Evolutionary conservation across 2,888 invertebrate species (phyloP).

Genomic region (Phorcus lineatus): DNA sequence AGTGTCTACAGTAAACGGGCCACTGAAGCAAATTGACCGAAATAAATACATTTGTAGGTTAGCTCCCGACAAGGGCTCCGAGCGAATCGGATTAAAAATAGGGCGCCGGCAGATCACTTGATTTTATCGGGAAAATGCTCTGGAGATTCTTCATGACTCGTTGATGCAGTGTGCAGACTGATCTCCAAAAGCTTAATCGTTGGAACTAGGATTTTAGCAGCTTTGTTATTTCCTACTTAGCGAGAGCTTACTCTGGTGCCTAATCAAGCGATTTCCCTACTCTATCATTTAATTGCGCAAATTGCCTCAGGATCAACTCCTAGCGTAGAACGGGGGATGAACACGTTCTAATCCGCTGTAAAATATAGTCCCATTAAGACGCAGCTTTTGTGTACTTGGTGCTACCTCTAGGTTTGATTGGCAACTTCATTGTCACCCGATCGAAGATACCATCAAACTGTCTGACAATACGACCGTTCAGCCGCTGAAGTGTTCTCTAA

Average conservation of each 20-base stretch:
- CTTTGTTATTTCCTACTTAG: slow-evolving; percentile 25
- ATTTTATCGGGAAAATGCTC: slow-evolving; percentile 25
- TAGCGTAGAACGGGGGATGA: slow-evolving; percentile 10
- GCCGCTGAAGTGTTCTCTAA: too few species aligned
- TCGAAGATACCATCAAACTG: background rate
- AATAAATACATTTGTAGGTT: slow-evolving; percentile 25
- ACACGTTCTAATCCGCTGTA: slow-evolving; percentile 21
- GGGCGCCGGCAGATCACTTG: slow-evolving; percentile 24
- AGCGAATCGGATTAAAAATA: slow-evolving; percentile 20
- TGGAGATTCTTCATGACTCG: slow-evolving; percentile 17
- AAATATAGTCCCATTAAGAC: slow-evolving; percentile 23
- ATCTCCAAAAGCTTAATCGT: slow-evolving; percentile 21
- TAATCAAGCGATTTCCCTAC: slow-evolving; percentile 24
- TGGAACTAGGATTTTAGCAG: slow-evolving; percentile 21
- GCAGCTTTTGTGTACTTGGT: slow-evolving; percentile 14
- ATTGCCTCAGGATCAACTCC: slow-evolving; percentile 13
- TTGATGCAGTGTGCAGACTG: slow-evolving; percentile 11
- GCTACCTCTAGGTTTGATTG: background rate
- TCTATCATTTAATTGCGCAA: slow-evolving; percentile 25
- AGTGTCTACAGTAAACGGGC: slow-evolving; percentile 23
- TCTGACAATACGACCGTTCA: background rate
- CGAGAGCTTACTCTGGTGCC: slow-evolving; percentile 2
- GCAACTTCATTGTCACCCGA: background rate
- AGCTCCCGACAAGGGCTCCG: slow-evolving; percentile 2
- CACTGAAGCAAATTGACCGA: slow-evolving; percentile 18